These are phyloP conservation scores for Halichondria panicea DNA, from an alignment of 37 sponge, comb jelly and placozoan genomes.

Conservation along the genomic window DNA sequence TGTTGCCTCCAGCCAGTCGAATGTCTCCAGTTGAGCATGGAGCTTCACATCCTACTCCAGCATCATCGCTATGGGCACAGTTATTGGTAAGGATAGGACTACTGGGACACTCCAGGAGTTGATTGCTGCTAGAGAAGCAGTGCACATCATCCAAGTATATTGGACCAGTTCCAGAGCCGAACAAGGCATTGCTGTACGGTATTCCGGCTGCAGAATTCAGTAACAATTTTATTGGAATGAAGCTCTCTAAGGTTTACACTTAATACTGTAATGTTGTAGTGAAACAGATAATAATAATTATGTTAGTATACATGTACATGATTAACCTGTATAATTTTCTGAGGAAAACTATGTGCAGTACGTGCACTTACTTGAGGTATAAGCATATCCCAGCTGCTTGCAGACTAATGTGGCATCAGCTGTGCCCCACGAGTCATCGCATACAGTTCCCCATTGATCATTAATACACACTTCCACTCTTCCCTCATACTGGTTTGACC, in stretches of 20 bases:
- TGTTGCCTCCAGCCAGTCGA: conserved; percentile 1
- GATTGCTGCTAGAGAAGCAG: neutral
- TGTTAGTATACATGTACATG: neutral
- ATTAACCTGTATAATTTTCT: neutral
- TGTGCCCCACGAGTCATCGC: conserved; percentile 8
- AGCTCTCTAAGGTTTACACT: neutral
- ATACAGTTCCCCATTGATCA: conserved; percentile 24
- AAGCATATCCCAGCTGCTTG: conserved; percentile 22
- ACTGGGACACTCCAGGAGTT: conserved; percentile 11
- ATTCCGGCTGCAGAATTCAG: neutral
- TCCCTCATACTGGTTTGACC: conserved; percentile 18
- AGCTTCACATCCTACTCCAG: conserved; percentile 2
- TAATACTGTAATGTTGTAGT: no score
- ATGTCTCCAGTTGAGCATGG: conserved; percentile 4
- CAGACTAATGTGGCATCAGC: conserved; percentile 18
- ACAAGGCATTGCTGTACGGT: conserved; percentile 1
- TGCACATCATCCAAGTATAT: conserved; percentile 8
- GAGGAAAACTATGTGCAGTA: no score
- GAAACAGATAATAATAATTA: no score
- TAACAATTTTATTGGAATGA: neutral
- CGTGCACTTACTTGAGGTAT: conserved; percentile 6
- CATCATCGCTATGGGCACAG: neutral
- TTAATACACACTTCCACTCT: conserved; percentile 26
- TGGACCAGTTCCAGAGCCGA: conserved; percentile 10
- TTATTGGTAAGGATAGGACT: neutral